Percentiles rank a stretch among this genome's conserved stretches.
These are phyloP conservation scores for Alosa sapidissima DNA, from an alignment of 2,797 vertebrate species.

Conservation along the genomic window DNA sequence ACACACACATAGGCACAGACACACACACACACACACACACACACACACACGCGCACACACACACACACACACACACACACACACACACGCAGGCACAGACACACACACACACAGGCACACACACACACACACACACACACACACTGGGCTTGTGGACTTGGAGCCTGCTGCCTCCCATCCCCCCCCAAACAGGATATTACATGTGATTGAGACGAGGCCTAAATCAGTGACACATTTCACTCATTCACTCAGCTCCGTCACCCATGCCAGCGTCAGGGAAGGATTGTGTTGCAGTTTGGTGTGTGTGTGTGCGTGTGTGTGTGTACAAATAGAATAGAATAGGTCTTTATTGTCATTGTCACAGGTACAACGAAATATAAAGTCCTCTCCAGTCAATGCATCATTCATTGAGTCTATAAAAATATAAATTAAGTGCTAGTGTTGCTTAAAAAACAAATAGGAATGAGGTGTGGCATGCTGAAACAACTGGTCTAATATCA, in stretches of 20 bases:
- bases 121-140: background rate
- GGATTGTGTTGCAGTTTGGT: slow-evolving; percentile 1
- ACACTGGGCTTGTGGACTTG: background rate
- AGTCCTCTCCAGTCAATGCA: too few relatives aligned
- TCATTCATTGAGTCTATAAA: too few relatives aligned
- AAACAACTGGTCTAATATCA: too few relatives aligned
- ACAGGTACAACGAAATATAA: too few relatives aligned
- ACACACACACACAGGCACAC: background rate
- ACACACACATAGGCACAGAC: background rate
- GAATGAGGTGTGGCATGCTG: too few relatives aligned
- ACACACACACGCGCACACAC: background rate
- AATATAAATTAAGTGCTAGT: too few relatives aligned
- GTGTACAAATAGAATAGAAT: too few relatives aligned
- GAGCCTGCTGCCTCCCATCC: background rate
- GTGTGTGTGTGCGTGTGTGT: background rate
- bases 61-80: background rate
- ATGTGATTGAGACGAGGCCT: background rate
- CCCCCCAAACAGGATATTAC: slow-evolving; percentile 15
- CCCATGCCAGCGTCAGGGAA: background rate
- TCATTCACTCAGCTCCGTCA: background rate
- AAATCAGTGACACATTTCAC: slow-evolving; percentile 22
- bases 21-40: background rate
- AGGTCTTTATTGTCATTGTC: too few relatives aligned
- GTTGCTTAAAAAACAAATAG: too few relatives aligned
- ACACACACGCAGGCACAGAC: background rate